Base-by-base conservation (phyloP, 2,888 invertebrate genomes). In the Agrochola macilenta region DNA sequence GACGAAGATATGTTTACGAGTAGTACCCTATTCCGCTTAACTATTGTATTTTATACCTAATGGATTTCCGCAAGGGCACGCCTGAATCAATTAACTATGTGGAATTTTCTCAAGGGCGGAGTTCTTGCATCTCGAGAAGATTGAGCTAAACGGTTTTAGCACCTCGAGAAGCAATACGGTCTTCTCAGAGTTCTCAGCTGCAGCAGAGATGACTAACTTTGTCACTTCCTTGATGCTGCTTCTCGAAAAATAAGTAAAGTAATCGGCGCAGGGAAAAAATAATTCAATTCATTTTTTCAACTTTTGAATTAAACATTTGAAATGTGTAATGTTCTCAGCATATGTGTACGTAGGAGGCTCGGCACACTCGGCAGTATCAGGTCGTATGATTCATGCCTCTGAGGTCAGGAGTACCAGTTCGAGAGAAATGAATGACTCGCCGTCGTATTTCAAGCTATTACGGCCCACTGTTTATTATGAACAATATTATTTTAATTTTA, bases 321-420 rank as follows among this genome's bases (percentile, higher is more conserved):
- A 80, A 68, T 84, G 49, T 75, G 49, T 30, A 30, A 69, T 23
- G 83, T 84, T 70, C 82, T 23, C n/a, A 75, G 82, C 20, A 26
- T 84, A 52, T 5, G 75, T 30, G 73, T 26, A n/a, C 72, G 69
- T 46, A 79, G 86, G 89, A 91, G 89, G 89, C 87, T 89, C 87
- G 83, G 52, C 79, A 12, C 80, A 49, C 65, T 79, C 80, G 23
- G 76, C 79, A 74, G 88, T 89, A 90, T 91, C 92, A 90, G 94
- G 93, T 94, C 94, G 94, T 79, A 90, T 95, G 95, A 95, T 92
- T 95, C 95, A 95, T 91, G 72, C 88, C 76, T 79, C 89, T 87
- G 93, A 93, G 95, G 94, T 95, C 95, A 95, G 93, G 92, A 93
- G 90, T 92, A 92, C 93, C 93, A 95, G 93, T 94, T 92, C 90